Base-by-base conservation (phyloP, 2,888 invertebrate species). In the Pseudanteris insignis region DNA sequence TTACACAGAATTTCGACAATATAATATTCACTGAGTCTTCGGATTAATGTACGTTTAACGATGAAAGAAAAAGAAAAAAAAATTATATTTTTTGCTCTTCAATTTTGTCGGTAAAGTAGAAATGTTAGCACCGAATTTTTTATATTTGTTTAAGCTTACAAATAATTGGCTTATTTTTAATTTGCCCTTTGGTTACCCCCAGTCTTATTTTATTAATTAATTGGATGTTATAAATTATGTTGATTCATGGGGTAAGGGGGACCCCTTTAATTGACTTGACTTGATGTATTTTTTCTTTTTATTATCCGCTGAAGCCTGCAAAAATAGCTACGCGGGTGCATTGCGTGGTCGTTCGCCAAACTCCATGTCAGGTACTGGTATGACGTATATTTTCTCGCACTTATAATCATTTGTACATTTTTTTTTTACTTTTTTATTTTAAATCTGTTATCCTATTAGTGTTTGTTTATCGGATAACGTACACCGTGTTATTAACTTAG, bases 311-410 rank as follows among this genome's bases (percentile, higher is more conserved):
- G 76, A 78, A 80, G 79, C 75, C 79, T 78, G 75, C 79, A 77
- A 77, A 84, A 85, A 85, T 86, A 88, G 91, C 85, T 94, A 94
- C 88, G 92, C 93, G 82, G 90, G 91, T 84, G 91, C 92, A 83
- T 86, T 94, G 84, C 90, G 91, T 83, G 92, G 92, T 82, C 88
- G 89, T 76, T 88, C 89, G 82, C 86, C 87, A 82, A 86, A 87
- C 84, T 83, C 85, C 84, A 89, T 92, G 89, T 89, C 92, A 91
- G 93, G 93, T 93, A 89, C 87, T 84, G 84, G 85, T 85, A 84
- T 84, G 83, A 53, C 32, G 53, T 59, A 59, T 53, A 53, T 59
- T 53, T 59, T 53, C 30, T 51, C 36, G 59, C 59, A 59, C 58
- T 7, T 38, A 29, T n/a, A n/a, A n/a, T n/a, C n/a, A n/a, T n/a